A percentile compares a stretch with the other conserved stretches of the same genome.
Evolutionary conservation across 2,888 invertebrate genomes (phyloP).

Genomic region (Nemurella pictetii): DNA sequence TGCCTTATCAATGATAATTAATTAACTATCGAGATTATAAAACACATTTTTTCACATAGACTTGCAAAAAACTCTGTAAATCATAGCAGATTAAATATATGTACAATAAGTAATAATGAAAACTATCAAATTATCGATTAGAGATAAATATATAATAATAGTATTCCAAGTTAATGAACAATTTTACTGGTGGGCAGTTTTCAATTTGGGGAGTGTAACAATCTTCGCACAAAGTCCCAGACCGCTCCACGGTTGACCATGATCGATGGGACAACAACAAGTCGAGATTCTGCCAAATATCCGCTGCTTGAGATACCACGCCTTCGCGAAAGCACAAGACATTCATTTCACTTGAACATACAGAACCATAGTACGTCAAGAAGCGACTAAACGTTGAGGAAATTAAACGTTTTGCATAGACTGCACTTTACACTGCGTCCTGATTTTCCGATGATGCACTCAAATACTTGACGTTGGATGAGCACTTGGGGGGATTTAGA

Average conservation of each 20-base stretch:
- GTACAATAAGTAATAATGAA: not conserved
- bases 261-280: not conserved
- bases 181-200: not conserved
- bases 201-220: not conserved
- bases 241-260: not conserved
- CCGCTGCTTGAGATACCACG: not conserved
- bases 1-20: not conserved
- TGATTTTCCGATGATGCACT: not conserved
- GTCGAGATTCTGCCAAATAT: not conserved
- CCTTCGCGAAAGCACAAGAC: no score
- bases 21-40: not conserved
- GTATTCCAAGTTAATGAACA: not conserved
- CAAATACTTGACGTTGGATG: no score
- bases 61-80: not conserved
- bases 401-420: not conserved
- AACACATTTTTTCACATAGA: not conserved
- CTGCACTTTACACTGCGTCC: not conserved
- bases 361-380: not conserved
- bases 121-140: not conserved
- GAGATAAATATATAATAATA: not conserved
- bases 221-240: not conserved
- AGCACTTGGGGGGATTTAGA: no score
- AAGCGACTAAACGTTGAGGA: not conserved
- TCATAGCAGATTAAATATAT: not conserved
- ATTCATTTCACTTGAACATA: no score